These are phyloP conservation scores for Hippocampus zosterae DNA, from an alignment of 2,113 vertebrate species.

Conservation along the genomic window DNA sequence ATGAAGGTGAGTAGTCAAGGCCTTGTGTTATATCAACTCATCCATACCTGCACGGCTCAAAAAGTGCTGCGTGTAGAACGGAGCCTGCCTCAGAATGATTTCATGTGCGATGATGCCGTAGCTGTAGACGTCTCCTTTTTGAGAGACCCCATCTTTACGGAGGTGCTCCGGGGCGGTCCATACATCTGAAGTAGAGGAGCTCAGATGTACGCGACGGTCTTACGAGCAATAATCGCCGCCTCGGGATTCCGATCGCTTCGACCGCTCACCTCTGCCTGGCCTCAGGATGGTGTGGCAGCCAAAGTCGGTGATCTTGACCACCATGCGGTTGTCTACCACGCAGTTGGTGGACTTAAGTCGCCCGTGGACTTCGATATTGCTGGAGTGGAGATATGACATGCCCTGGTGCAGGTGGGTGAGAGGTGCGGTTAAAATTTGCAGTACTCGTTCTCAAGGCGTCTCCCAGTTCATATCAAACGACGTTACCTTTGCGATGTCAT, in stretches of 20 bases:
- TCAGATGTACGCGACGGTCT: neutral
- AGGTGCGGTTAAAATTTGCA: neutral
- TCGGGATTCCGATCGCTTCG: neutral
- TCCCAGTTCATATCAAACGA: no score
- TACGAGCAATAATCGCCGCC: neutral
- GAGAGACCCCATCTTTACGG: conserved; percentile 79
- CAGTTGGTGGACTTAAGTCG: conserved; percentile 96
- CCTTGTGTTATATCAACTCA: no score
- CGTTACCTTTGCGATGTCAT: conserved; percentile 94
- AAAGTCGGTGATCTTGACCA: conserved; percentile 98
- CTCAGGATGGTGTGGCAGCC: conserved; percentile 87
- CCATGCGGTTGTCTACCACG: conserved; percentile 94
- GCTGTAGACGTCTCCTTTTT: conserved; percentile 95
- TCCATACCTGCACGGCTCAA: conserved; percentile 5
- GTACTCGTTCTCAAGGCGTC: neutral
- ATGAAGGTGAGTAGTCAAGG: no score
- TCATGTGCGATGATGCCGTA: conserved; percentile 92
- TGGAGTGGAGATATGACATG: conserved; percentile 96
- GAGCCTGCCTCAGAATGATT: conserved; percentile 79
- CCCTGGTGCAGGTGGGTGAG: conserved; percentile 70
- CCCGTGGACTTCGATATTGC: conserved; percentile 86
- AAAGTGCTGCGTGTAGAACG: conserved; percentile 79
- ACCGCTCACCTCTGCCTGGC: conserved; percentile 72
- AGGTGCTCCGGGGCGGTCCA: conserved; percentile 95
- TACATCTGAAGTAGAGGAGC: conserved; percentile 72